Percentiles rank a stretch among this genome's conserved stretches.
Evolutionary conservation across 2,888 invertebrate species (phyloP).

Genomic region (Agelastica alni): DNA sequence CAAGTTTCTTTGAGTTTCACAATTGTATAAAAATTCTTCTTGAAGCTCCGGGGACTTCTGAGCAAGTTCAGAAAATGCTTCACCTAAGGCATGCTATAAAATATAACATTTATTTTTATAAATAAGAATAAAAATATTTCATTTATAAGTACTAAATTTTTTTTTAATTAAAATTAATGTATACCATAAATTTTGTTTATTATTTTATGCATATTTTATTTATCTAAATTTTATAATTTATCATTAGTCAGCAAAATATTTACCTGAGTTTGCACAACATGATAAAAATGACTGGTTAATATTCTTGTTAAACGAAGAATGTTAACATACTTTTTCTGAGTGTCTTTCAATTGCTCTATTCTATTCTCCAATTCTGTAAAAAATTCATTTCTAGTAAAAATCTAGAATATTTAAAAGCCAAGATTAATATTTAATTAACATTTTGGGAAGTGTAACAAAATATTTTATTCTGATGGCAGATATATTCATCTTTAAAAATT

Average conservation of each 20-base stretch:
- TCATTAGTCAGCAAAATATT: constrained; percentile 12
- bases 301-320: constrained; percentile 84
- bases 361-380: constrained; percentile 84
- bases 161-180: too few relatives aligned
- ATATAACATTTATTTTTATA: constrained; percentile 1
- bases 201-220: too few relatives aligned
- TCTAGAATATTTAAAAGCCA: too few relatives aligned
- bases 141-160: too few relatives aligned
- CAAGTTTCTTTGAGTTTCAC: constrained; percentile 92
- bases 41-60: constrained; percentile 96
- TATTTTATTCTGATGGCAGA: too few relatives aligned
- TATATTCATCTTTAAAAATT: too few relatives aligned
- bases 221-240: too few relatives aligned
- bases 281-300: constrained; percentile 85
- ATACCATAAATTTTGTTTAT: too few relatives aligned
- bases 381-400: too few relatives aligned
- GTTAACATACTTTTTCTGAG: constrained; percentile 89
- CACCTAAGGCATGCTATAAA: constrained; percentile 81
- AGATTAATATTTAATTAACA: too few relatives aligned
- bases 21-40: constrained; percentile 92
- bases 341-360: constrained; percentile 90
- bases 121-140: too few relatives aligned
- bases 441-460: too few relatives aligned
- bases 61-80: constrained; percentile 92
- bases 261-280: constrained; percentile 80